Conservation (phyloP, 2,797 vertebrate species). For the Cirrhinus mrigala region DNA sequence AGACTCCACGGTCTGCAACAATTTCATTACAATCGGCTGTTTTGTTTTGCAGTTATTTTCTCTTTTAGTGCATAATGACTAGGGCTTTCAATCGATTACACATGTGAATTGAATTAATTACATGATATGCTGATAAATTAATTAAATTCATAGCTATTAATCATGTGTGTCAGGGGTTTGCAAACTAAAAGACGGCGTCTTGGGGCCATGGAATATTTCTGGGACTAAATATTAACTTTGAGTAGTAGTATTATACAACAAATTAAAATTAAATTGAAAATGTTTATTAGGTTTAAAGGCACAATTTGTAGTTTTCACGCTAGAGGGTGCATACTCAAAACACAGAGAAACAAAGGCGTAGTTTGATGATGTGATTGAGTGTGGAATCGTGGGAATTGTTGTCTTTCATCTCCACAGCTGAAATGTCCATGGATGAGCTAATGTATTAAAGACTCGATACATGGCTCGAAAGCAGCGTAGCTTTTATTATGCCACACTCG, state of each 20-base stretch:
- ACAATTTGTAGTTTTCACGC: too few species aligned
- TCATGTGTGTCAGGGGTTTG: neutral
- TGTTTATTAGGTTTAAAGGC: neutral
- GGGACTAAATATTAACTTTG: neutral
- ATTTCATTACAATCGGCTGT: conserved; percentile 40
- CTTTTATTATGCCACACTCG: too few species aligned
- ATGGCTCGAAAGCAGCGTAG: too few species aligned
- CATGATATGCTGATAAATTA: neutral
- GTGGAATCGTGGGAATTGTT: too few species aligned
- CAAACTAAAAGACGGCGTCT: conserved; percentile 8
- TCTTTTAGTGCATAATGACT: conserved; percentile 14
- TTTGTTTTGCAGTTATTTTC: conserved; percentile 28
- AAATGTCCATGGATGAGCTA: too few species aligned
- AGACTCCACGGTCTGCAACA: conserved; percentile 33
- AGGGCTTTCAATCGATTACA: conserved; percentile 23
- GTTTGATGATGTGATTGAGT: too few species aligned
- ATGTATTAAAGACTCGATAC: too few species aligned
- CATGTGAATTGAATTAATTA: conserved; percentile 19
- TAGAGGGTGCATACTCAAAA: too few species aligned
- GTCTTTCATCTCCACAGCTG: too few species aligned
- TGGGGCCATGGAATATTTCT: neutral
- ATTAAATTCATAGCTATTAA: neutral
- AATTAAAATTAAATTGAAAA: neutral
- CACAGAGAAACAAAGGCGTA: too few species aligned
- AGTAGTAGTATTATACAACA: neutral